phyloP scores from a whole-genome alignment of 2,888 invertebrate species.

The Spisula subtruncata region DNA sequence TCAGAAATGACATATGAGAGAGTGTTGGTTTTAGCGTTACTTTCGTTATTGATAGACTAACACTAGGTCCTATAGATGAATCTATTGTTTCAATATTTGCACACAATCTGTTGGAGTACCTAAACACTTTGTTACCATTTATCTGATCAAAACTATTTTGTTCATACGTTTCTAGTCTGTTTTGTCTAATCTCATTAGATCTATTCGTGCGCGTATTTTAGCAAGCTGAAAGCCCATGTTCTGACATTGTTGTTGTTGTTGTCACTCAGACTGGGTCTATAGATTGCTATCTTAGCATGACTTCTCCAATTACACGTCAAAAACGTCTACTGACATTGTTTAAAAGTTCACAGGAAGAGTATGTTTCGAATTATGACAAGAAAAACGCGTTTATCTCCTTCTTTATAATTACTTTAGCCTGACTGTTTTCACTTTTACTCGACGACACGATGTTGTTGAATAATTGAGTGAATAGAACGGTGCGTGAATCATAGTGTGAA shows the following conservation, averaged over 20 bases:
- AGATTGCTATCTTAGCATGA: not conserved
- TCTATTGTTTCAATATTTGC: constrained; percentile 45
- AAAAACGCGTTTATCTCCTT: not conserved
- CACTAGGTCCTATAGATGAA: not conserved
- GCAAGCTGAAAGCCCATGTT: not conserved
- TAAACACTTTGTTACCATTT: constrained; percentile 2
- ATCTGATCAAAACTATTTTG: constrained; percentile 8
- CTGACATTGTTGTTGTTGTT: constrained; percentile 11
- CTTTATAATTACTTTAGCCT: not conserved
- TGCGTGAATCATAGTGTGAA: no score
- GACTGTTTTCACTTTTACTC: not conserved
- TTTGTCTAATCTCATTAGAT: not conserved
- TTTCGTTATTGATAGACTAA: not conserved
- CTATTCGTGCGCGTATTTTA: not conserved
- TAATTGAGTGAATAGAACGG: not conserved
- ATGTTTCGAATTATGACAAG: not conserved
- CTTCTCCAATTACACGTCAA: constrained; percentile 3
- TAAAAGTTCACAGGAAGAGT: not conserved
- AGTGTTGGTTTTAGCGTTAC: not conserved
- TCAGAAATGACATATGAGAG: not conserved
- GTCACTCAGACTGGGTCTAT: constrained; percentile 11
- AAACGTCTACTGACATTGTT: constrained; percentile 16
- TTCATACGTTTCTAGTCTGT: not conserved
- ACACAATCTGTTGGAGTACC: constrained; percentile 32
- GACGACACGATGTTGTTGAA: not conserved